Conservation (phyloP, 2,888 invertebrate species). For the Trissonchulus latispiculum region DNA sequence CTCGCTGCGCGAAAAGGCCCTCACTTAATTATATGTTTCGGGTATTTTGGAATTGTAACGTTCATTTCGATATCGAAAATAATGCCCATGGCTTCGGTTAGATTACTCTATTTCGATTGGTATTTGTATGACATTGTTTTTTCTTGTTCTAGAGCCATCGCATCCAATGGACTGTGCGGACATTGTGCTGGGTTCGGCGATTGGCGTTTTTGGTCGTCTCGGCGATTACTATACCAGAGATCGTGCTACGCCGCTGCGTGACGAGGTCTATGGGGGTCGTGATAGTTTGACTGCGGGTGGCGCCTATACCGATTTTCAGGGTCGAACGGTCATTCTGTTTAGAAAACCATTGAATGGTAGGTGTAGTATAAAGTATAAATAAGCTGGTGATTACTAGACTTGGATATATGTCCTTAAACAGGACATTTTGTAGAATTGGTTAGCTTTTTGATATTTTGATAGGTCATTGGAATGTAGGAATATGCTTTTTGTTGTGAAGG, state of each 20-base stretch:
- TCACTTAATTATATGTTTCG: not conserved
- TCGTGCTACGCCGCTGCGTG: slow-evolving; percentile 70
- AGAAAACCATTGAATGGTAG: slow-evolving; percentile 47
- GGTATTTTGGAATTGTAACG: too few relatives aligned
- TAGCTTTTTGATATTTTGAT: too few relatives aligned
- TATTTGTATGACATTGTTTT: too few relatives aligned
- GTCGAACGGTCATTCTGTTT: slow-evolving; percentile 78
- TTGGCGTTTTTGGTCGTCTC: slow-evolving; percentile 68
- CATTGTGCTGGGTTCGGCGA: slow-evolving; percentile 76
- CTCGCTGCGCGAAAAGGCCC: not conserved
- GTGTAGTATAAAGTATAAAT: too few relatives aligned
- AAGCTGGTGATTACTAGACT: too few relatives aligned
- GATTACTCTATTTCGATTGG: too few relatives aligned
- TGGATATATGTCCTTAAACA: too few relatives aligned
- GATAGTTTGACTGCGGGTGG: slow-evolving; percentile 77
- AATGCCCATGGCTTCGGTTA: too few relatives aligned
- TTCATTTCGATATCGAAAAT: too few relatives aligned
- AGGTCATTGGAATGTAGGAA: too few relatives aligned
- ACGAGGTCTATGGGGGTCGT: slow-evolving; percentile 78
- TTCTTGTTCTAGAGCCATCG: not conserved
- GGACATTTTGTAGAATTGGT: too few relatives aligned
- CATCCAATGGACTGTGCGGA: slow-evolving; percentile 95
- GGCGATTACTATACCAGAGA: slow-evolving; percentile 46
- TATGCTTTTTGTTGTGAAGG: too few relatives aligned
- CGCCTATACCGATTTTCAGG: slow-evolving; percentile 69